These are phyloP conservation scores for Trachelus stipa DNA, from an alignment of 2,888 invertebrate species.

Conservation along the genomic window DNA sequence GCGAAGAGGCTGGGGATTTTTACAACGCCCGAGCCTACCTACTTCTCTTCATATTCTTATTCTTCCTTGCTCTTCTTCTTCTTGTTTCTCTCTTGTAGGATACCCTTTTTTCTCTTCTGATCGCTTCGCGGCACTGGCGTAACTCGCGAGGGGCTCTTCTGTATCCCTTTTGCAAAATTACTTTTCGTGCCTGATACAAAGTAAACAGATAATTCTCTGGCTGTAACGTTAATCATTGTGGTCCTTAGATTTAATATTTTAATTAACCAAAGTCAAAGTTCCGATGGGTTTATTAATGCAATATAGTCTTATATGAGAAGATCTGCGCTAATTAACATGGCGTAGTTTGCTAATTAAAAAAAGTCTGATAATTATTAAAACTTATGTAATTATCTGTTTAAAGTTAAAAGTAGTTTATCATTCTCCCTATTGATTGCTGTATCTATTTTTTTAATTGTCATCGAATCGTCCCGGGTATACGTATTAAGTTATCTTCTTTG, in stretches of 20 bases:
- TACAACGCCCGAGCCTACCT: slow-evolving; percentile 49
- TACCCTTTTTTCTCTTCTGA: slow-evolving; percentile 38
- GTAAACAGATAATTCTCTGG: neutral
- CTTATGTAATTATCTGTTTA: neutral
- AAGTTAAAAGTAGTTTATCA: neutral
- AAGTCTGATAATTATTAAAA: neutral
- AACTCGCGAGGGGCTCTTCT: slow-evolving; percentile 32
- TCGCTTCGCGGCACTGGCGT: slow-evolving; percentile 48
- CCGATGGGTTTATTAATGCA: neutral
- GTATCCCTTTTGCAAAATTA: slow-evolving; percentile 19
- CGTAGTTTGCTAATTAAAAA: neutral
- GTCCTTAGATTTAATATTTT: neutral
- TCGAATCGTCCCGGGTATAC: neutral
- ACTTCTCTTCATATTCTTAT: slow-evolving; percentile 31
- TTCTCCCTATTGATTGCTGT: neutral
- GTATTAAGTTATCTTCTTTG: neutral
- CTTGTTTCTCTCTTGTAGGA: slow-evolving; percentile 39
- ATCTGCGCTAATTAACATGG: neutral
- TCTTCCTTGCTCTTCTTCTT: slow-evolving; percentile 22
- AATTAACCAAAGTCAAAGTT: neutral
- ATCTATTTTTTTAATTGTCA: neutral
- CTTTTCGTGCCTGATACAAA: neutral
- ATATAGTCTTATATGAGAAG: neutral
- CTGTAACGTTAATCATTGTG: neutral
- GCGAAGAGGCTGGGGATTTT: slow-evolving; percentile 51